These are phyloP conservation scores for Gymnogyps californianus DNA, from an alignment of 2,113 vertebrate genomes.

Conservation along the genomic window DNA sequence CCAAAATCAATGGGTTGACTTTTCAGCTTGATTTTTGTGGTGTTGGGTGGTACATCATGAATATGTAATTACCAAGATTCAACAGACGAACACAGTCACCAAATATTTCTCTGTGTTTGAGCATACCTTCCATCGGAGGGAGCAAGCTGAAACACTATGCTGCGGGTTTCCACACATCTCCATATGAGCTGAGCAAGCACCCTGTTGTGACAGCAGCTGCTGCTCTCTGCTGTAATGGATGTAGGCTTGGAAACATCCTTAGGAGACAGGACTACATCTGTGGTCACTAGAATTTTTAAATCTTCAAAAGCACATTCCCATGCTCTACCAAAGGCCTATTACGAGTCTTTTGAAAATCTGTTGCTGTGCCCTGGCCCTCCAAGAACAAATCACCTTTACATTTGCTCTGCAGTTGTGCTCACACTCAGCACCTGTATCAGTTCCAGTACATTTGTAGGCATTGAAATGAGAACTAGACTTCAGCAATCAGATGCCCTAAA, in stretches of 20 bases:
- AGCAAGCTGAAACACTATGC: background rate
- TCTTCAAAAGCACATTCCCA: background rate
- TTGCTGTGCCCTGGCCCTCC: background rate
- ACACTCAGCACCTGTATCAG: background rate
- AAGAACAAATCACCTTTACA: background rate
- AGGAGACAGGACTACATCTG: background rate
- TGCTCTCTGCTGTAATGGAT: background rate
- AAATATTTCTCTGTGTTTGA: background rate
- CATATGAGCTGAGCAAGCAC: background rate
- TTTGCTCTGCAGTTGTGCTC: background rate
- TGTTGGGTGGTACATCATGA: background rate
- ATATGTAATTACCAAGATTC: background rate
- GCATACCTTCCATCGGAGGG: background rate
- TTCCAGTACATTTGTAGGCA: background rate
- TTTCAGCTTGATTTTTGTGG: background rate
- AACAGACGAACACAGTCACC: background rate
- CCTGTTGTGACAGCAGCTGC: background rate
- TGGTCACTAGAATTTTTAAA: background rate
- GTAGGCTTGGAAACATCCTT: background rate
- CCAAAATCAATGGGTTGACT: background rate
- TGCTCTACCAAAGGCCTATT: background rate
- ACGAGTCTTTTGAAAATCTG: background rate
- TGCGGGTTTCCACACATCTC: fast-evolving
- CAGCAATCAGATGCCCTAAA: background rate
- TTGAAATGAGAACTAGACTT: background rate